Conservation (phyloP, 1,140 invertebrate species). For the Papilio helenus region DNA sequence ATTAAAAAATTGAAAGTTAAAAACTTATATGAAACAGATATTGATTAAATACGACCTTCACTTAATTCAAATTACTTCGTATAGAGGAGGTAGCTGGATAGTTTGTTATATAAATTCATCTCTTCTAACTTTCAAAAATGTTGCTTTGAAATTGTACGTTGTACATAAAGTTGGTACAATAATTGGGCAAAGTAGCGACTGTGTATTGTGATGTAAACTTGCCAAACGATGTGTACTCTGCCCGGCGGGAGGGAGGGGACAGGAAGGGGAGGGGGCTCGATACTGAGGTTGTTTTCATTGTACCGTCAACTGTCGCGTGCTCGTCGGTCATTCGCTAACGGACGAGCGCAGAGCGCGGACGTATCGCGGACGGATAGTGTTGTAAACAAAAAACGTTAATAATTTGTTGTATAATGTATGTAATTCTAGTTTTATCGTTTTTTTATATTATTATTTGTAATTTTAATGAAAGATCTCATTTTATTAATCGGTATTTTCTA, state of each 20-base stretch:
- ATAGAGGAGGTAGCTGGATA: conserved; percentile 7
- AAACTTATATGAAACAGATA: conserved; percentile 14
- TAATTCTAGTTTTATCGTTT: conserved; percentile 82
- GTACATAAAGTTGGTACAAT: background rate
- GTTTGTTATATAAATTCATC: background rate
- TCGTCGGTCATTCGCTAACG: conserved; percentile 68
- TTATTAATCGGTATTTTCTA: conserved; percentile 83
- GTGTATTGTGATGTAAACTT: conserved; percentile 39
- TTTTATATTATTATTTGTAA: conserved; percentile 81
- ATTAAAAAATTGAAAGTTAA: conserved; percentile 44
- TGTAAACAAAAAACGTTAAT: conserved; percentile 72
- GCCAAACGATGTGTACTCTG: conserved; percentile 33
- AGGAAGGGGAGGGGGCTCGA: conserved; percentile 46
- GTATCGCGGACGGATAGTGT: conserved; percentile 62
- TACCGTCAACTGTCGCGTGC: conserved; percentile 72
- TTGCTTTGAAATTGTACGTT: background rate
- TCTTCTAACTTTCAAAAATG: background rate
- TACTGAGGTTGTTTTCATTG: conserved; percentile 72
- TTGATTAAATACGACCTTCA: background rate
- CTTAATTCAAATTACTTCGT: conserved; percentile 19
- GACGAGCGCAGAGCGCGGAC: conserved; percentile 61
- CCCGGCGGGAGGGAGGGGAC: conserved; percentile 43
- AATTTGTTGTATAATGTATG: conserved; percentile 82
- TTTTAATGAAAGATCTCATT: conserved; percentile 83
- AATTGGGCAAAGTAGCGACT: conserved; percentile 38